Evolutionary conservation across 2,888 invertebrate species (phyloP).

Genomic region (Lepetodrilus schrolli): DNA sequence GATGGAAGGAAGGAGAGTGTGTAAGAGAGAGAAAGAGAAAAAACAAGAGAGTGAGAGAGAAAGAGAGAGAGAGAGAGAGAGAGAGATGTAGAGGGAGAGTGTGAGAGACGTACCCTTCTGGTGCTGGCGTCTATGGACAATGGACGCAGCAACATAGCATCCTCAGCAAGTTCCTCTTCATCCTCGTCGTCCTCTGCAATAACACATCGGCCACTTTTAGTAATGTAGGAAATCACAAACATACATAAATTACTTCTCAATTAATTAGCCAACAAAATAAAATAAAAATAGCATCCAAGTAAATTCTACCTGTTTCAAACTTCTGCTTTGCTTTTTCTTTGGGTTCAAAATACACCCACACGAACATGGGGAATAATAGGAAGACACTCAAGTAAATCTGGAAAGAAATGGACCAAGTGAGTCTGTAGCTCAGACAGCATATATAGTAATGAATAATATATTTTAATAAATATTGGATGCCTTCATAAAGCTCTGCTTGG

Average conservation of each 20-base stretch:
- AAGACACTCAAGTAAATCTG: slow-evolving; percentile 69
- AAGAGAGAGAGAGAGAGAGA: background rate
- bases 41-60: background rate
- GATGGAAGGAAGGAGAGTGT: too few relatives aligned
- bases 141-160: slow-evolving; percentile 34
- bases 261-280: background rate
- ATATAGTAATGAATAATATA: too few relatives aligned
- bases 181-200: slow-evolving; percentile 37
- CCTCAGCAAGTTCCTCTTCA: slow-evolving; percentile 35
- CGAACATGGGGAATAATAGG: slow-evolving; percentile 75
- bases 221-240: background rate
- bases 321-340: slow-evolving; percentile 37
- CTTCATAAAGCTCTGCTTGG: too few relatives aligned
- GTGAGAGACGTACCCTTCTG: slow-evolving; percentile 11
- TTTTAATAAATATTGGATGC: too few relatives aligned
- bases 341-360: slow-evolving; percentile 62
- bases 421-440: too few relatives aligned
- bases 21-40: too few relatives aligned
- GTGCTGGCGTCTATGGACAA: slow-evolving; percentile 19
- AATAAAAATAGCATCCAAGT: background rate
- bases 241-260: background rate
- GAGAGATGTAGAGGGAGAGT: background rate
- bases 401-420: slow-evolving; percentile 29
- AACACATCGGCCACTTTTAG: background rate
- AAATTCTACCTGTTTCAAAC: slow-evolving; percentile 29